Evolutionary conservation across 2,113 vertebrate species (phyloP).

Genomic region (Callospermophilus lateralis): DNA sequence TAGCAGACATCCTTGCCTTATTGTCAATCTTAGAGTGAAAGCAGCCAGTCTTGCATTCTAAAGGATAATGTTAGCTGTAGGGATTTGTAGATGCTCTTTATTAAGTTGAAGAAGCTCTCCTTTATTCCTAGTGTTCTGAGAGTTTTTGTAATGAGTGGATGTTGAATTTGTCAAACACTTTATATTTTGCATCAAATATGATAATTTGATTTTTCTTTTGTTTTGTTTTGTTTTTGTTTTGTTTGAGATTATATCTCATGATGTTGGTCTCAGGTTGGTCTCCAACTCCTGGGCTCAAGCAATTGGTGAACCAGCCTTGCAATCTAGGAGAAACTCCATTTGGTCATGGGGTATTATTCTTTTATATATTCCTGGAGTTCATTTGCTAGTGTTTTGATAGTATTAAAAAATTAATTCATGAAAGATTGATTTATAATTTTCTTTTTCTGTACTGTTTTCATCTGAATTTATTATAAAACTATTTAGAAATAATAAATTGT

Average conservation of each 20-base stretch:
- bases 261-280: not conserved
- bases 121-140: not conserved
- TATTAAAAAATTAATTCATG: not conserved
- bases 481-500: not conserved
- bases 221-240: no score
- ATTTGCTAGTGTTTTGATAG: not conserved
- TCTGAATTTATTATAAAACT: not conserved
- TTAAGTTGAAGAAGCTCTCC: not conserved
- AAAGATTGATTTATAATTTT: slow-evolving; percentile 12
- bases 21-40: not conserved
- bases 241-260: not conserved
- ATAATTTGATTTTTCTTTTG: not conserved
- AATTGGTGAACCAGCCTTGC: not conserved
- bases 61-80: slow-evolving; percentile 11
- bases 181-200: not conserved
- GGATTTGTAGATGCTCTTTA: not conserved
- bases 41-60: not conserved
- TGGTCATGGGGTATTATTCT: not conserved
- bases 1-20: not conserved
- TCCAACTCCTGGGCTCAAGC: not conserved
- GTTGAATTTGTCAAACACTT: not conserved
- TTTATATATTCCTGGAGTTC: not conserved
- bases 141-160: not conserved
- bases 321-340: not conserved
- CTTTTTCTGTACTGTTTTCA: slow-evolving; percentile 4